phyloP scores from a whole-genome alignment of 2,888 invertebrate species.

The Drosophila tripunctata region DNA sequence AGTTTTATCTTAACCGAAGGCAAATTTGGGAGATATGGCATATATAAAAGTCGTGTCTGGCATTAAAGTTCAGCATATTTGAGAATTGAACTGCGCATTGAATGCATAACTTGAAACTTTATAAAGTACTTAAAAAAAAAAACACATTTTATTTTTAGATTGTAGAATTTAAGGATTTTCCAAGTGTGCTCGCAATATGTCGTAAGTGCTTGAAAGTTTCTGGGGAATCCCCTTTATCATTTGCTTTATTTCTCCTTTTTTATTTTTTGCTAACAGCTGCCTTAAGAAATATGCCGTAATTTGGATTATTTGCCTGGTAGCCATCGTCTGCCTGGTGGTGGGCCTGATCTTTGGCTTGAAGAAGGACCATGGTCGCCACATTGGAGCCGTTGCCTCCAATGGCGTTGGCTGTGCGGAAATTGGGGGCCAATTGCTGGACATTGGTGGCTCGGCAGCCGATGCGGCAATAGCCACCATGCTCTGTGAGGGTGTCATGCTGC shows the following conservation, averaged over 20 bases:
- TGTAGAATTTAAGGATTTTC: conserved; percentile 36
- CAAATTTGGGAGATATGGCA: too few species aligned
- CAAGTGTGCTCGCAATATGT: conserved; percentile 39
- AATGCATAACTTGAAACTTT: not conserved
- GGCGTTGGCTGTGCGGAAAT: conserved; percentile 90
- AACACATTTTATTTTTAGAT: conserved; percentile 11
- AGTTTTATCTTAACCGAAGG: conserved; percentile 4
- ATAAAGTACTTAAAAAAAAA: not conserved
- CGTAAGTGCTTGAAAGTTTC: conserved; percentile 51
- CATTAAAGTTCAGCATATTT: not conserved
- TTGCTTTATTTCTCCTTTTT: not conserved
- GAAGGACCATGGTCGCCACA: conserved; percentile 20
- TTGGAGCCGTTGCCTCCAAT: conserved; percentile 88
- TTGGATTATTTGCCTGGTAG: conserved; percentile 70
- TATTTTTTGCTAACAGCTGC: not conserved
- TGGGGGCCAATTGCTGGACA: conserved; percentile 89
- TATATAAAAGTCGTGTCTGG: conserved; percentile 26
- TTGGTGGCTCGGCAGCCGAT: conserved; percentile 92
- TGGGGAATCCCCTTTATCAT: not conserved
- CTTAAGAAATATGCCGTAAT: conserved; percentile 61
- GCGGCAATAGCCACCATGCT: conserved; percentile 93
- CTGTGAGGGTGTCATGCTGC: conserved; percentile 93
- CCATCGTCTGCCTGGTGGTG: conserved; percentile 35
- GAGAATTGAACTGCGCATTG: conserved; percentile 7
- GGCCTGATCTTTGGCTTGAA: conserved; percentile 70